Base-by-base conservation (phyloP, 2,797 vertebrate genomes). In the Cryptoblepharus egeriae region DNA sequence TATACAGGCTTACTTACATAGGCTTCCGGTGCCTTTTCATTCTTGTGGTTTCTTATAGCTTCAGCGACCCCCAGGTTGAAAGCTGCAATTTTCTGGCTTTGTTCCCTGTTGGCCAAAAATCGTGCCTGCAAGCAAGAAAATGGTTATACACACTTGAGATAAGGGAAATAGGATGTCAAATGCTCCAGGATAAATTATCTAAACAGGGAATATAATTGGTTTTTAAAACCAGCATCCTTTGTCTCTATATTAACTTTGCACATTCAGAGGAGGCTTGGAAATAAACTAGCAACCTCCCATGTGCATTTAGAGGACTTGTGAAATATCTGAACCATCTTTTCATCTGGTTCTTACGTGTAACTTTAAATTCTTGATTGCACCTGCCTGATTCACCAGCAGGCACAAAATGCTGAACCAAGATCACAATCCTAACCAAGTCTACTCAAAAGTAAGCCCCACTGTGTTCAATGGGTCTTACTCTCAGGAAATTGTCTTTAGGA, bases 31-130 rank as follows among this genome's bases (percentile, higher is more conserved):
- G 80, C 88, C 81, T 92, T 92, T 72, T 79, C 70, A 1, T 86
- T 92, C 90, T 93, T 95, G 45, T 95, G 91, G 75, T 81, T 92
- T 87, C 94, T 93, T 15, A 90, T 80, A 60, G 95, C 92, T 82
- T 96, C 94, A 5, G 96, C 94, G 16, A 95, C 87, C 24, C 92
- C 92, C 58, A 95, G 88, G 45, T 97, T 97, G 86, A 96, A 97
- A 24, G 88, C 88, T 52, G 96, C 94, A 5, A 95, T 88, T 84
- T 95, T 95, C 91, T 96, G 93, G 52, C 88, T 93, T 71, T 94
- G 90, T 85, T 95, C 92, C 55, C 93, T 94, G 7, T 88, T 87
- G 35, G 93, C 91, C 52, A 88, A 80, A 57, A 86, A 89, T 85
- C 90, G 92, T 72, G 92, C 64, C 91, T 94, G 58, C 70, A 24